Conservation (phyloP, 2,113 vertebrate genomes). For the Eolophus roseicapilla region DNA sequence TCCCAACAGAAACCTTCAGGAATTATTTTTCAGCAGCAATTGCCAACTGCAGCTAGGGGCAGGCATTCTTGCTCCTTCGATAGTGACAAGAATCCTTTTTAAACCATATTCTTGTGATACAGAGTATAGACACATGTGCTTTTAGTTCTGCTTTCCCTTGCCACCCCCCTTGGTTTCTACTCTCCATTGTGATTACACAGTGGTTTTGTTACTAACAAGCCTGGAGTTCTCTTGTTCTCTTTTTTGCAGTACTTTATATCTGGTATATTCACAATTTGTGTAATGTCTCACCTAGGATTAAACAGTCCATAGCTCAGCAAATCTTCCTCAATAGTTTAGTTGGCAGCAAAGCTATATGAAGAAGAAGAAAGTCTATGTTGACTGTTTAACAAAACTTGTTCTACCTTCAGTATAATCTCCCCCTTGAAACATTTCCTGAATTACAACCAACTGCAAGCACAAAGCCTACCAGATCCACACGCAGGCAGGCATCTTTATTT, state of each 20-base stretch:
- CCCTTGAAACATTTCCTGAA: not conserved
- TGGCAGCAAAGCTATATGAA: not conserved
- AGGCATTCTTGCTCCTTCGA: not conserved
- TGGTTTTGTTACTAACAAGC: not conserved
- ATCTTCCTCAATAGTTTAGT: not conserved
- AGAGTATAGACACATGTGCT: not conserved
- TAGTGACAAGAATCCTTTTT: not conserved
- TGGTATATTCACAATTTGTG: not conserved
- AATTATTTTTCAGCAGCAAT: not conserved
- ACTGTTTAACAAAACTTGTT: not conserved
- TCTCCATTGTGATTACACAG: not conserved
- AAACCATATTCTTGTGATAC: not conserved
- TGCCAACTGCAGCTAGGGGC: not conserved
- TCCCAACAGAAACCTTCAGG: not conserved
- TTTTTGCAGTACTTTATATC: not conserved
- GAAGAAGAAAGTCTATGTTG: not conserved
- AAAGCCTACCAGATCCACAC: not conserved
- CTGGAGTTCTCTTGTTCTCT: not conserved
- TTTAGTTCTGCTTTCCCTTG: not conserved
- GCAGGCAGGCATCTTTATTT: not conserved
- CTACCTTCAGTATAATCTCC: not conserved
- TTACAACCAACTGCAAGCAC: not conserved
- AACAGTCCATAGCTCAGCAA: not conserved
- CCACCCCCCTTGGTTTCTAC: not conserved
- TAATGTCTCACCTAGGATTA: not conserved